Evolutionary conservation across 2,888 invertebrate genomes (phyloP).

Genomic region (Diarsia brunnea): DNA sequence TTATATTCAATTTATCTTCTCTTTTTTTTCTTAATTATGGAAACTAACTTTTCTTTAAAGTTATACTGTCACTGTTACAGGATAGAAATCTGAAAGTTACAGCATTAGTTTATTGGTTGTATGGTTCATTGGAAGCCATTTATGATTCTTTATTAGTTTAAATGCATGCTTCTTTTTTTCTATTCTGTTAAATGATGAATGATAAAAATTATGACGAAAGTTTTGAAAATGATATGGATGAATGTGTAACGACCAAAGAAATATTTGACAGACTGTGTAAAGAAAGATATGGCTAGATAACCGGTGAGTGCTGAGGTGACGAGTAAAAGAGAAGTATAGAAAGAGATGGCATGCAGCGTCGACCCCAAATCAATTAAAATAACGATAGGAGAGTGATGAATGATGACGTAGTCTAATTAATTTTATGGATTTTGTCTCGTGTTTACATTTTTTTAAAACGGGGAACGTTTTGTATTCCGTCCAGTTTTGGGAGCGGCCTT

Average conservation of each 20-base stretch:
- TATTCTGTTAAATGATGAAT: too few relatives aligned
- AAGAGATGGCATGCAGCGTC: not conserved
- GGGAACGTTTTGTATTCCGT: not conserved
- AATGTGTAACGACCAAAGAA: not conserved
- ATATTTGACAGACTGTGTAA: not conserved
- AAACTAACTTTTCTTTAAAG: too few relatives aligned
- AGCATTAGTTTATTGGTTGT: not conserved
- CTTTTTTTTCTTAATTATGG: too few relatives aligned
- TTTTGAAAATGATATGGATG: not conserved
- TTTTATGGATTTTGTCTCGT: slow-evolving; percentile 31
- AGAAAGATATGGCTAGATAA: not conserved
- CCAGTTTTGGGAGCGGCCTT: slow-evolving; percentile 18
- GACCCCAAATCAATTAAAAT: not conserved
- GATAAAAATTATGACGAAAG: not conserved
- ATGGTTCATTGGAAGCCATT: not conserved
- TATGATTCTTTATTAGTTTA: not conserved
- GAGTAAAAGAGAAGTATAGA: not conserved
- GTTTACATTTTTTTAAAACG: slow-evolving; percentile 27
- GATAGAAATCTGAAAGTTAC: too few relatives aligned
- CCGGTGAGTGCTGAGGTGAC: not conserved
- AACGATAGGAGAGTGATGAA: not conserved
- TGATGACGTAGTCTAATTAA: slow-evolving; percentile 14
- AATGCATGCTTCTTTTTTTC: not conserved
- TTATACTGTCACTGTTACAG: too few relatives aligned
- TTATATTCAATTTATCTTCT: too few relatives aligned